Base-by-base conservation (phyloP, 2,888 invertebrate species). In the Leucoma salicis region DNA sequence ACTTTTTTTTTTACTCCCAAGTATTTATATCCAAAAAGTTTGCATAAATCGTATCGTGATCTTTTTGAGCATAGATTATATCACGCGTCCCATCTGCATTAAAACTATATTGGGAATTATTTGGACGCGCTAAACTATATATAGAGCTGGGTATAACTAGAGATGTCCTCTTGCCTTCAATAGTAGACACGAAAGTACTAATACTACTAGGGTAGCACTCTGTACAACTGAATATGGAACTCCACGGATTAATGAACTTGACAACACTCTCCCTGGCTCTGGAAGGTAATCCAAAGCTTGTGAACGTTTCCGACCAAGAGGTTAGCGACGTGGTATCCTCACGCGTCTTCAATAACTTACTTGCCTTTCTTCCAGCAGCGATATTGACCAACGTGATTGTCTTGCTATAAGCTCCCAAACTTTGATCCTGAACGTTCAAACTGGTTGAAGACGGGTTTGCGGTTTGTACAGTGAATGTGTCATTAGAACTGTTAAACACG, bases 251-350 rank as follows among this genome's bases (percentile, higher is more conserved):
- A 5, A 52, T 63, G 0, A 63, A 64, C 18, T 42, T 61, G 0
- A 70, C 4, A 1, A 46, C 6, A 1, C 37, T 21, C 0, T 53
- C 47, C 7, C 40, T 29, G 0, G 38, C 47, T 0, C 40, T 45
- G 0, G 39, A 2, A 29, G 2, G 29, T 2, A 37, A 8, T 0
- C 61, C 66, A 0, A 51, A 39, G 31, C 74, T 76, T 0, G 69
- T 64, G 5, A 61, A 75, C 0, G 70, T 54, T 21, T 78, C 71
- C 8, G 74, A 68, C 81, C 79, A 82, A 0, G 74, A 70, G 15
- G 68, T 69, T 0, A 53, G 54, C 0, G 31, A 21, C 6, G 12
- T 21, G 10, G 24, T 45, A 14, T 33, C 31, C 1, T 24, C 14
- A 2, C 5, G 5, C 12, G 7, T 12, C 3, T 33, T 5, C 6